Evolutionary conservation across 2,888 invertebrate genomes (phyloP).

Genomic region (Drosophila pseudotalamancana): DNA sequence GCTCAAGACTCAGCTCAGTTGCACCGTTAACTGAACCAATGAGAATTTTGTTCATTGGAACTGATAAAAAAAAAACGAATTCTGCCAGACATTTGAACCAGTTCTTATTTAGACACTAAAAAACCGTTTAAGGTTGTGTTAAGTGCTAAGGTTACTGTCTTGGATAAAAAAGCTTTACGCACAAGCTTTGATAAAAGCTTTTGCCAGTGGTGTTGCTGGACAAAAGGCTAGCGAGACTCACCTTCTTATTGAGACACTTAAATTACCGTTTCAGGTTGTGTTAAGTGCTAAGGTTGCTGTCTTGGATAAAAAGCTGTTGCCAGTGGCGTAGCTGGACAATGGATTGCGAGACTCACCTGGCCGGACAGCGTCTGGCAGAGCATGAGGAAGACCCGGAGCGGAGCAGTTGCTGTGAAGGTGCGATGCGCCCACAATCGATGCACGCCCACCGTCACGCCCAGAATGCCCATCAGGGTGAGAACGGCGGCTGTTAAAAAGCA

Average conservation of each 20-base stretch:
- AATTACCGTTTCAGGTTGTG: slow-evolving; percentile 9
- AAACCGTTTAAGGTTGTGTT: slow-evolving; percentile 9
- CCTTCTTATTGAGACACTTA: too few relatives aligned
- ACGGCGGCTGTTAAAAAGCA: slow-evolving; percentile 84
- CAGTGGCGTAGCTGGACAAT: background rate
- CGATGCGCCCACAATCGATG: slow-evolving; percentile 97
- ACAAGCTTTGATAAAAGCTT: too few relatives aligned
- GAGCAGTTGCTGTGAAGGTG: slow-evolving; percentile 90
- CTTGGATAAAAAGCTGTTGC: slow-evolving; percentile 29
- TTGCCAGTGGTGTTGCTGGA: background rate
- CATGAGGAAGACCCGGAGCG: slow-evolving; percentile 91
- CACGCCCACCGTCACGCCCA: slow-evolving; percentile 95
- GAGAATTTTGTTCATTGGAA: too few relatives aligned
- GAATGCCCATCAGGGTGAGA: slow-evolving; percentile 87
- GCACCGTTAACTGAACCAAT: too few relatives aligned
- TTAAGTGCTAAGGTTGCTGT: slow-evolving; percentile 34
- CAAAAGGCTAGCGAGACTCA: slow-evolving; percentile 84
- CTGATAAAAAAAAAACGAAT: too few relatives aligned
- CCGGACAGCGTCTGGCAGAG: slow-evolving; percentile 94
- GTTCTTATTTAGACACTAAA: too few relatives aligned
- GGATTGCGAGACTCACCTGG: slow-evolving; percentile 87
- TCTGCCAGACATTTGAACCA: too few relatives aligned
- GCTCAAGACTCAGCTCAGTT: too few relatives aligned
- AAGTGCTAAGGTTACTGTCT: slow-evolving; percentile 40
- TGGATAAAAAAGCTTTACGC: too few relatives aligned